phyloP scores from a whole-genome alignment of 2,797 vertebrate genomes.

The Brachyrhaphis roseni region DNA sequence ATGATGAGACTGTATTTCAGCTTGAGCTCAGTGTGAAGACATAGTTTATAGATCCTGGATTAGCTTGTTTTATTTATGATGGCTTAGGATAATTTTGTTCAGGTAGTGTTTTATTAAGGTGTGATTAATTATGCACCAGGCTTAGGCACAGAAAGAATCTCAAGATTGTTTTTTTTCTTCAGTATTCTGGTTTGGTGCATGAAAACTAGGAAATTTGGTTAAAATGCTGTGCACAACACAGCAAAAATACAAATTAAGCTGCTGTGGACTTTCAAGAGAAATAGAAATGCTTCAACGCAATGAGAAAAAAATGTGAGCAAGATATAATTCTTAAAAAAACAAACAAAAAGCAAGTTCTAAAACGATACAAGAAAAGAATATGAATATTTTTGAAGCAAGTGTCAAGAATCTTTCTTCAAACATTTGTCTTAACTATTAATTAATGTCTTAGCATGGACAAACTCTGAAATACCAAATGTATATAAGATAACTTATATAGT shows the following conservation, averaged over 20 bases:
- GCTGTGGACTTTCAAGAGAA: slow-evolving; percentile 9
- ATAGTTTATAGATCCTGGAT: slow-evolving; percentile 36
- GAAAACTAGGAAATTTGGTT: slow-evolving; percentile 19
- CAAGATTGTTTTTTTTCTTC: background rate
- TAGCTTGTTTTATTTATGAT: slow-evolving; percentile 27
- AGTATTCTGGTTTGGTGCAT: background rate
- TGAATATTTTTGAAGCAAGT: background rate
- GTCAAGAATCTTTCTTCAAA: background rate
- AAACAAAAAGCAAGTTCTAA: background rate
- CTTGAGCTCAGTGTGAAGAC: slow-evolving; percentile 21
- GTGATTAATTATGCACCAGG: slow-evolving; percentile 12
- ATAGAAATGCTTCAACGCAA: background rate
- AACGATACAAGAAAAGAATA: background rate
- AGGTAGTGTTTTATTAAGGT: slow-evolving; percentile 13
- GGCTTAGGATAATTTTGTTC: slow-evolving; percentile 24
- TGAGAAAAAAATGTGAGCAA: background rate
- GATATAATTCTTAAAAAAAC: background rate
- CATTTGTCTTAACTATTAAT: background rate
- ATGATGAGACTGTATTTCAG: slow-evolving; percentile 24
- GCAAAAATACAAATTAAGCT: slow-evolving; percentile 38
- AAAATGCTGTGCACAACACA: slow-evolving; percentile 26
- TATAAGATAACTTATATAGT: background rate
- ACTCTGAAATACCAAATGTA: background rate
- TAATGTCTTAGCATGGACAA: background rate
- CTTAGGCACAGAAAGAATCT: background rate